phyloP scores from a whole-genome alignment of 2,797 vertebrate species.

The Gephyroberyx darwinii region DNA sequence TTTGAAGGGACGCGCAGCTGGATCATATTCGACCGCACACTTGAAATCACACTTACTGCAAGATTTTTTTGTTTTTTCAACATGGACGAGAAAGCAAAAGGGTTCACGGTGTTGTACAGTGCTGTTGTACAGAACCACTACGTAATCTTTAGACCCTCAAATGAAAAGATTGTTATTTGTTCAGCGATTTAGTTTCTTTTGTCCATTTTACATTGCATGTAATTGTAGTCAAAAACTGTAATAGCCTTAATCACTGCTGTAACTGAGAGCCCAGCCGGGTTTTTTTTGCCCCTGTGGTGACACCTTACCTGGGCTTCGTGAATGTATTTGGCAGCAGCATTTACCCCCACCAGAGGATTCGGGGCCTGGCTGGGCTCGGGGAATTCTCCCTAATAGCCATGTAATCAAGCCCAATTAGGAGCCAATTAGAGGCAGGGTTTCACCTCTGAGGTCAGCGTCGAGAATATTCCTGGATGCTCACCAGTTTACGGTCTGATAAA shows the following conservation, averaged over 20 bases:
- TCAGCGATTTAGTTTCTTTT: constrained; percentile 54
- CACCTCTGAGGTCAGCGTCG: constrained; percentile 73
- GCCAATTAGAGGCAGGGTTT: constrained; percentile 75
- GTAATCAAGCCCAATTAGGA: constrained; percentile 79
- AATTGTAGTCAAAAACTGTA: constrained; percentile 61
- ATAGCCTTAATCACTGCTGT: constrained; percentile 60
- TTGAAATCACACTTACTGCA: neutral
- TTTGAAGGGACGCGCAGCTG: neutral
- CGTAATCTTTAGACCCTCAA: constrained; percentile 31
- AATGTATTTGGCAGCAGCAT: constrained; percentile 52
- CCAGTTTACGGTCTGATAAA: constrained; percentile 65
- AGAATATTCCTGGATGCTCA: constrained; percentile 64
- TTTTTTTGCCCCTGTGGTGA: constrained; percentile 60
- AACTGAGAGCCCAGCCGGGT: constrained; percentile 54
- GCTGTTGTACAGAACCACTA: constrained; percentile 34
- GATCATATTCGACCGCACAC: neutral
- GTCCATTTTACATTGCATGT: constrained; percentile 54
- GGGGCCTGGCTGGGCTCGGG: constrained; percentile 37
- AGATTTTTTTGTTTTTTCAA: neutral
- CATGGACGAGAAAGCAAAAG: neutral
- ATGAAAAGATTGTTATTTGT: constrained; percentile 48
- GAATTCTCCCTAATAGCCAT: constrained; percentile 66
- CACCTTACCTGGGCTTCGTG: constrained; percentile 73
- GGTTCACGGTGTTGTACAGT: constrained; percentile 12
- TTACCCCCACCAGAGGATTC: constrained; percentile 28